Base-by-base conservation (phyloP, 1,140 invertebrate genomes). In the Helicorthomorpha holstii region DNA sequence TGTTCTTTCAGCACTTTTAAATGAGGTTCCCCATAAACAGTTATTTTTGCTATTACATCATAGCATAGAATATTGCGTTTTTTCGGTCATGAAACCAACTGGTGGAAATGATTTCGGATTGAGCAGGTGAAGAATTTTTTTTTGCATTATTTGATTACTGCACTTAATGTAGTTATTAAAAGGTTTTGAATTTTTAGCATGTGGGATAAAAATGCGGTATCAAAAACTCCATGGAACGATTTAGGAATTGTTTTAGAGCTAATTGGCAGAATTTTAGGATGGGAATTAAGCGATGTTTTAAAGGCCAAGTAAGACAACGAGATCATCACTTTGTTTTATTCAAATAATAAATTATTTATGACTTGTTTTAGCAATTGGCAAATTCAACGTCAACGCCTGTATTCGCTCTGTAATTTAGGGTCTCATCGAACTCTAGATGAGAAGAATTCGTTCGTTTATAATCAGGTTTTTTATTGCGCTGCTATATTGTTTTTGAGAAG, bases 191-290 rank as follows among this genome's bases (percentile, higher is more conserved):
- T 34, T 7, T 34, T 34, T 7, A 16, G 29, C 16, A 16, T 7
- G 16, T 16, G 29, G 7, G 29, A 34, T 34, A 34, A 16, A 34
- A 34, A 7, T 34, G 29, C 16, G 7, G 16, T 7, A 7, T 7
- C 29, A 26, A 67, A 72, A 50, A 76, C 84, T 59, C 78, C 81
- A n/a, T 89, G 85, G 85, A 75, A 79, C 47, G 79, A 78, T 56
- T 70, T 90, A 16, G 87, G 83, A 63, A 73, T 77, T 55, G 75
- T 86, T 21, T 67, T 88, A 2, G 78, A 82, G 64, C 65, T 82
- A 47, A 76, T 82, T 46, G 83, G 83, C 1, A 73, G 75, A 56
- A 81, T 86, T 62, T 67, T 88, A 34, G 76, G 76, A n/a, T 89
- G 86, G 86, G 83, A 87, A 55, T 60, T 75, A n/a, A 69, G 69